Percentiles rank a stretch among this genome's conserved stretches.
These are phyloP conservation scores for Melipona beecheii DNA, from an alignment of 2,888 invertebrate genomes.

Conservation along the genomic window DNA sequence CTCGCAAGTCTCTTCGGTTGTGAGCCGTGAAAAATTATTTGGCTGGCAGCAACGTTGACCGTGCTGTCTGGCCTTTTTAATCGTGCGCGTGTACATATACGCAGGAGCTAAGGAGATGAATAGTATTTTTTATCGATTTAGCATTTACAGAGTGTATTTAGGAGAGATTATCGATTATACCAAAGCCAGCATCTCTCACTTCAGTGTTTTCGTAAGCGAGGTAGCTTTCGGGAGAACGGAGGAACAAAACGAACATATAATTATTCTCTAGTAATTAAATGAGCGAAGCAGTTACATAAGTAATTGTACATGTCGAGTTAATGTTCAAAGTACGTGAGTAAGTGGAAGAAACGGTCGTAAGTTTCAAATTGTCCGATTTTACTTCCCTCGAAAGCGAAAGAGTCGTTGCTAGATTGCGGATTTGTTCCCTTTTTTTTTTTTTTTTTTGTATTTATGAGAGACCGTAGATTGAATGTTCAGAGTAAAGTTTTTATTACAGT, in stretches of 20 bases:
- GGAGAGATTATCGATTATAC: slow-evolving; percentile 63
- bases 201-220: slow-evolving; percentile 37
- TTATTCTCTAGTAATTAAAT: slow-evolving; percentile 40
- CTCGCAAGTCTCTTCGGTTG: slow-evolving; percentile 37
- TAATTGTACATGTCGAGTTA: slow-evolving; percentile 72
- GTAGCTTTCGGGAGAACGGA: background rate
- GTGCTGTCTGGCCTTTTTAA: slow-evolving; percentile 56
- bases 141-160: slow-evolving; percentile 66
- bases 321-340: slow-evolving; percentile 59
- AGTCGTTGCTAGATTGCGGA: background rate
- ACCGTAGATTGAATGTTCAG: too few species aligned
- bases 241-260: slow-evolving; percentile 32
- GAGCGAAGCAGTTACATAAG: slow-evolving; percentile 52
- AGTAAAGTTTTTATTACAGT: too few species aligned
- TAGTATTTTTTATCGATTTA: slow-evolving; percentile 74
- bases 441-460: background rate
- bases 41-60: slow-evolving; percentile 39
- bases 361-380: slow-evolving; percentile 6
- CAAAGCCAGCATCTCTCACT: slow-evolving; percentile 64
- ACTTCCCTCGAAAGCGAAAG: background rate
- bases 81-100: slow-evolving; percentile 68
- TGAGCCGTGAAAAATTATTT: slow-evolving; percentile 11
- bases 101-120: slow-evolving; percentile 56
- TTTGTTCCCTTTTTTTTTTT: background rate
- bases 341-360: slow-evolving; percentile 1